Base-by-base conservation (phyloP, 2,797 vertebrate genomes). In the Eupleurogrammus muticus region DNA sequence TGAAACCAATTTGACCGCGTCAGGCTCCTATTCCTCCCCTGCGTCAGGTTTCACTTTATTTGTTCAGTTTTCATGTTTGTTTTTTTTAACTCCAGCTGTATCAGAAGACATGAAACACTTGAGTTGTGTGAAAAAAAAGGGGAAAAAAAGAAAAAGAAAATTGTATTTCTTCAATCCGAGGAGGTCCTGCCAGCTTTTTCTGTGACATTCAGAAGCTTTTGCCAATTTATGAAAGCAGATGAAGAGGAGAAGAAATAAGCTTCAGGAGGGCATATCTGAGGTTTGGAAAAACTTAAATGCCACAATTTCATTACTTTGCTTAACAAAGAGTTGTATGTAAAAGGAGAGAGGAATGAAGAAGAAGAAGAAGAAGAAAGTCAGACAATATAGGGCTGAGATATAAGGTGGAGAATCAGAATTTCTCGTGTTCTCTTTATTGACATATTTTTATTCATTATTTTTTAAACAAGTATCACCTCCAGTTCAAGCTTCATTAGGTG, bases 21-120 rank as follows among this genome's bases (percentile, higher is more conserved):
- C 5, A 1, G 16, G 34, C n/a, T 58, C 19, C 4, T 19, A 44
- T 17, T 42, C 49, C 32, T 58, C 23, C 52, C 16, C 21, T 2
- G 4, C 44, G 42, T 47, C 35, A 48, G n/a, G 34, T 47, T 50
- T 66, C 19, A 28, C 24, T 12, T 21, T 57, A 12, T 71, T 62
- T 80, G 16, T 46, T 51, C 46, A 34, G 55, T 77, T 77, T 72
- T 42, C 5, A 36, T 58, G 62, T 69, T 71, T 56, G n/a, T 57
- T 42, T 32, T 46, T 59, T 46, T 17, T 42, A 1, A 28, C 21
- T 20, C 6, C 12, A 28, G 28, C 9, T 13, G 28, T 52, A 54
- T 65, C 42, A n/a, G 35, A 70, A 49, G 19, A 47, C 32, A 49
- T 42, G 9, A 63, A 63, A 59, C 11, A 4, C 14, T 42, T 0